Base-by-base conservation (phyloP, 2,888 invertebrate species). In the Nymphalis polychloros region DNA sequence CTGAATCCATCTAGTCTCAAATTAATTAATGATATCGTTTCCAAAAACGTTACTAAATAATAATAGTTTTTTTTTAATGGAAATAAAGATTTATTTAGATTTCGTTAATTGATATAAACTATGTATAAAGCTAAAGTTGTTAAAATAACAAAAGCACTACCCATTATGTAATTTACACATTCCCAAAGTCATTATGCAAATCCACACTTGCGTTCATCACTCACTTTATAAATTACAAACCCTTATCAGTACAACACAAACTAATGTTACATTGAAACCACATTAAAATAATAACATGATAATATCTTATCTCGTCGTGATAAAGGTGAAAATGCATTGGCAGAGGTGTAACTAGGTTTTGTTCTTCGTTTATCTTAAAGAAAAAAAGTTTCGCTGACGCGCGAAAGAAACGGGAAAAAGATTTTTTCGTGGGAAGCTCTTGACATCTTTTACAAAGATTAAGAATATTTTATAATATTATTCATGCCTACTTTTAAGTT, bases 201-300 rank as follows among this genome's bases (percentile, higher is more conserved):
- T 83, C 78, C 53, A 63, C 62, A 70, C 68, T 74, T 75, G 72
- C 74, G 81, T 82, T 83, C 87, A 86, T 87, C 83, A 85, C 81
- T 87, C 87, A 87, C 84, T 79, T 80, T 78, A 81, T 78, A 83
- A 84, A 86, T 86, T 85, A 84, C 82, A 79, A 69, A 74, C 78
- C 76, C 85, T 86, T 86, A 86, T 87, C 87, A 80, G 76, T 78
- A 77, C 77, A 81, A 81, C 57, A 80, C 81, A 76, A 73, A 76
- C 75, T 74, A 57, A 57, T 41, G 57, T 57, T 69, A 73, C 63
- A 71, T 63, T 50, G 59, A 62, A 67, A 67, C 72, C 69, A 70
- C 55, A 61, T 49, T 59, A 68, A 27, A 13, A 13, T 35, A 52
- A 13, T 16, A 46, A 53, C 17, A 49, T 57, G 52, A 27, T 16